Evolutionary conservation across 2,888 invertebrate species (phyloP), one percentile per base, ranked within the genome.

Genomic region (Prenolepis imparis): DNA sequence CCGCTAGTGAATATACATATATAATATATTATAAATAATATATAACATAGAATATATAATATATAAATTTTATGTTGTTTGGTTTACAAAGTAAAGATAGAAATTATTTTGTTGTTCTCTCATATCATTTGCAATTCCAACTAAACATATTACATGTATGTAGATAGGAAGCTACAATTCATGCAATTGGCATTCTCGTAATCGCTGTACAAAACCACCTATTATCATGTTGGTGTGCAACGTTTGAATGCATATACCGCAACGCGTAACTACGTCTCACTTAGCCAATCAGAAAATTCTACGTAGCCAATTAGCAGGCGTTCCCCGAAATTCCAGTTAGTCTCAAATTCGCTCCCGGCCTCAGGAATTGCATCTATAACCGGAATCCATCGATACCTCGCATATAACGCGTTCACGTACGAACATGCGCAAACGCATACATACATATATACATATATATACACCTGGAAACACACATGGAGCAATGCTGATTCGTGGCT

Each of bases 221-320:
- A 80, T 80, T 80, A 80, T 21, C 72, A n/a, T 12, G n/a, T 12
- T 11, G 36, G 55, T n/a, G 72, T 24, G 12, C 78, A 61, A 68
- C 44, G 59, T 48, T 55, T 4, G 59, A 24, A 59, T 36, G 59
- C 44, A 59, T 70, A 72, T 48, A 12, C 57, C 74, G 44, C 78
- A 18, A 36, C 72, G 44, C 72, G 39, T 68, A 57, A 68, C 57
- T 18, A 44, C 32, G 59, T 72, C 72, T 72, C 59, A 80, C 78
- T 80, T 80, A 36, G 59, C 72, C 78, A 59, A 80, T 80, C 72
- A 80, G 72, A 80, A 80, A 80, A 80, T 80, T 72, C 78, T 80
- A 59, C 72, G 72, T 44, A 61, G 48, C 78, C 78, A 80, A 80
- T 80, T 80, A 80, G 32, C 70, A 28, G 48, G 44, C 59, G 44